Evolutionary conservation across 2,888 invertebrate species (phyloP).

Genomic region (Drosophila gaucha): DNA sequence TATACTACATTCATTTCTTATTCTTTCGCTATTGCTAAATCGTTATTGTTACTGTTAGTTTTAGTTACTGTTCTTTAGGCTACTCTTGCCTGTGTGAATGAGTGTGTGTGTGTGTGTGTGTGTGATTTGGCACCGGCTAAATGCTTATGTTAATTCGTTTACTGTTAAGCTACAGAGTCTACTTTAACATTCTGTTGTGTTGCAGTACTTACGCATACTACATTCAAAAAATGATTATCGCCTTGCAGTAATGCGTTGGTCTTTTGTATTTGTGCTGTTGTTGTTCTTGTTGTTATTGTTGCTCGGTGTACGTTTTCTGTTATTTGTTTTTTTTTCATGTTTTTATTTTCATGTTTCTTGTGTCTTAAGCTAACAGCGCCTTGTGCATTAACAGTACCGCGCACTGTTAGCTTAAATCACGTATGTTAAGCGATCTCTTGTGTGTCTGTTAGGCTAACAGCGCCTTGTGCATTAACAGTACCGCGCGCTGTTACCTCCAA

Average conservation of each 20-base stretch:
- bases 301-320: slow-evolving; percentile 40
- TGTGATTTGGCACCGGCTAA: slow-evolving; percentile 64
- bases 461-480: slow-evolving; percentile 37
- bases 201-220: slow-evolving; percentile 19
- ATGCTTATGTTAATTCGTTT: slow-evolving; percentile 30
- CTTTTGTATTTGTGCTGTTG: slow-evolving; percentile 47
- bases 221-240: slow-evolving; percentile 70
- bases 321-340: slow-evolving; percentile 5
- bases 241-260: slow-evolving; percentile 70
- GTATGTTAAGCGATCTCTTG: slow-evolving; percentile 5
- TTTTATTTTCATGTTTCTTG: slow-evolving; percentile 5
- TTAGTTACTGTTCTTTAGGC: slow-evolving; percentile 32
- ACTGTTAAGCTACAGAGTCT: slow-evolving; percentile 19
- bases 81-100: slow-evolving; percentile 2
- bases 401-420: slow-evolving; percentile 29
- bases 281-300: slow-evolving; percentile 18
- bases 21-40: slow-evolving; percentile 30
- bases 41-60: slow-evolving; percentile 42
- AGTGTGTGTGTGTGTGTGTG: slow-evolving; percentile 5
- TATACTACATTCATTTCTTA: slow-evolving; percentile 37
- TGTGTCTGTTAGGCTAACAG: slow-evolving; percentile 29
- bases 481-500: slow-evolving; percentile 32
- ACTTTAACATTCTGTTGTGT: slow-evolving; percentile 19
- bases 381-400: slow-evolving; percentile 35
- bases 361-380: slow-evolving; percentile 28